These are phyloP conservation scores for Diorhabda sublineata DNA, from an alignment of 1,140 invertebrate genomes.

Conservation along the genomic window DNA sequence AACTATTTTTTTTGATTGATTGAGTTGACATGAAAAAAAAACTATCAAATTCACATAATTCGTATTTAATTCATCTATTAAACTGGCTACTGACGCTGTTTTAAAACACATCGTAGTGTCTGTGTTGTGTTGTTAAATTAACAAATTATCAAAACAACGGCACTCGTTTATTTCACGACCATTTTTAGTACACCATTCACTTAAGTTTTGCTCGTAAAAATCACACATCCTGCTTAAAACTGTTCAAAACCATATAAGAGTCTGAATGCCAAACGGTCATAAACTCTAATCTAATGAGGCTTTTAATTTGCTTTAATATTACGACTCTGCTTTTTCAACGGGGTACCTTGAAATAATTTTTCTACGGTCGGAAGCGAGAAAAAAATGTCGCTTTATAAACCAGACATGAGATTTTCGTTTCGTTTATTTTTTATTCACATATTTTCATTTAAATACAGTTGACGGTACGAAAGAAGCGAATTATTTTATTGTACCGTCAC, in stretches of 20 bases:
- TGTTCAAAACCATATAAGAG: background rate
- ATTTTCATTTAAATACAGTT: too few relatives aligned
- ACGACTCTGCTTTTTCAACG: background rate
- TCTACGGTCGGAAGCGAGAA: too few relatives aligned
- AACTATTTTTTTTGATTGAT: too few relatives aligned
- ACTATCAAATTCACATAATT: too few relatives aligned
- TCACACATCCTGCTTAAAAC: slow-evolving; percentile 14
- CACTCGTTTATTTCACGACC: slow-evolving; percentile 12
- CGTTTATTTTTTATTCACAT: too few relatives aligned
- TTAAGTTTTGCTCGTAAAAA: slow-evolving; percentile 14
- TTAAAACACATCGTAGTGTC: background rate
- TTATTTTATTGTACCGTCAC: too few relatives aligned
- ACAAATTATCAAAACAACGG: slow-evolving; percentile 14
- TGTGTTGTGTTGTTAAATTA: background rate
- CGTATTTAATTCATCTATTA: background rate
- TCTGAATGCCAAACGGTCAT: slow-evolving; percentile 12
- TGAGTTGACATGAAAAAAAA: too few relatives aligned
- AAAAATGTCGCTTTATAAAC: too few relatives aligned
- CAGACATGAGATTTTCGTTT: too few relatives aligned
- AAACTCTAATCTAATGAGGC: slow-evolving; percentile 9
- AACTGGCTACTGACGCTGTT: background rate
- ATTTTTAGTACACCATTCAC: slow-evolving; percentile 13
- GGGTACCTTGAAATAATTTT: too few relatives aligned
- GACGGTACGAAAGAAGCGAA: too few relatives aligned
- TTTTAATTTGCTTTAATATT: slow-evolving; percentile 1